Conservation (phyloP, 2,797 vertebrate genomes). For the Sebastes glaucus region DNA sequence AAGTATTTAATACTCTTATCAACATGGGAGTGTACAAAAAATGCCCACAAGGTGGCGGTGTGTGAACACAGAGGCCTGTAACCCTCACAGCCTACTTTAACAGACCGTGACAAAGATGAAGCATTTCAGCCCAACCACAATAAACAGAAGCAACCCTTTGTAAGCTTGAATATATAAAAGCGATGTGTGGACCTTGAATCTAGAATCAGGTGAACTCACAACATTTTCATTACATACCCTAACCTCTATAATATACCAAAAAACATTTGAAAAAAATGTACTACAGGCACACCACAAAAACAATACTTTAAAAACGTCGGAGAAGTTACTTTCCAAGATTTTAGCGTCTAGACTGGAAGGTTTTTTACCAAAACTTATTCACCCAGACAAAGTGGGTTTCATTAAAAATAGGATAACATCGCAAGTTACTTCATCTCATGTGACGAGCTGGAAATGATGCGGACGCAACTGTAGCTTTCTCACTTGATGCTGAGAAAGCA, state of each 20-base stretch:
- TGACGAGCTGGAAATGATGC: background rate
- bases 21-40: background rate
- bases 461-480: background rate
- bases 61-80: background rate
- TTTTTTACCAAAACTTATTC: background rate
- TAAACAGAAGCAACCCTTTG: background rate
- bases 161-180: background rate
- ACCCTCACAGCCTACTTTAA: background rate
- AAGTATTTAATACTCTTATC: too few relatives aligned
- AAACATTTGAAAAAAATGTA: background rate
- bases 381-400: background rate
- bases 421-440: background rate
- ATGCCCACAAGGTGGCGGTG: constrained; percentile 70
- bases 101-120: background rate
- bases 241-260: background rate
- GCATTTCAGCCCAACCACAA: background rate
- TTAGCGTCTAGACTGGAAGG: background rate
- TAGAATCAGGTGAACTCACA: background rate
- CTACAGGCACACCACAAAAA: background rate
- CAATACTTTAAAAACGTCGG: too few relatives aligned
- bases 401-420: background rate
- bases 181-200: background rate
- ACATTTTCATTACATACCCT: background rate
- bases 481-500: background rate
- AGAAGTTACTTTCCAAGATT: background rate